phyloP scores from a whole-genome alignment of 1,140 invertebrate genomes.

The Agrypnia vestita region DNA sequence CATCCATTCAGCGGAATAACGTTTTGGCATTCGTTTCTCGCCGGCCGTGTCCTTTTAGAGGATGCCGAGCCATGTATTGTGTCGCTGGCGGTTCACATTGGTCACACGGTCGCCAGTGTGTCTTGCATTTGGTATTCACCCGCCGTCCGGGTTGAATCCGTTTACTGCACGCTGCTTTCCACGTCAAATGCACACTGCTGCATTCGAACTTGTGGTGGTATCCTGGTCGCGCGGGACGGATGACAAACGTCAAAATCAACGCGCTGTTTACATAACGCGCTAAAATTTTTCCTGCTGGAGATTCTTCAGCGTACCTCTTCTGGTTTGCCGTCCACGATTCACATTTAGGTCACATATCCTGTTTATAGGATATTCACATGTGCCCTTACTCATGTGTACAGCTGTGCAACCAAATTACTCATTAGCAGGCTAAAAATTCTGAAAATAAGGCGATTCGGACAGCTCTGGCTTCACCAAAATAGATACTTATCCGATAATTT shows the following conservation, averaged over 20 bases:
- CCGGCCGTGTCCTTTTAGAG: constrained; percentile 55
- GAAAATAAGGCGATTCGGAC: no score
- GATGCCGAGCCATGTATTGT: constrained; percentile 40
- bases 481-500: no score
- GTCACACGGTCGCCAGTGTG: constrained; percentile 53
- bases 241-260: not conserved
- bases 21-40: constrained; percentile 57
- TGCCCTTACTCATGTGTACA: no score
- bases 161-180: constrained; percentile 31
- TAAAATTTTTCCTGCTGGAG: no score
- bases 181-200: constrained; percentile 5
- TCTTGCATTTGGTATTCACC: constrained; percentile 52
- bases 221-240: not conserved
- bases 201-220: constrained; percentile 17
- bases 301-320: no score
- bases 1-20: constrained; percentile 44
- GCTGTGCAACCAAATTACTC: no score
- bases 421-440: no score
- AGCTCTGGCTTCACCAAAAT: no score
- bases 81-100: constrained; percentile 43
- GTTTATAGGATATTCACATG: no score
- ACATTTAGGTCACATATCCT: no score
- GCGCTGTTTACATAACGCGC: no score
- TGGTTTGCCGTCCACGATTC: no score
- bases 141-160: constrained; percentile 31